Conservation (phyloP, 1,140 invertebrate genomes). For the Drosophila quadrilineata region DNA sequence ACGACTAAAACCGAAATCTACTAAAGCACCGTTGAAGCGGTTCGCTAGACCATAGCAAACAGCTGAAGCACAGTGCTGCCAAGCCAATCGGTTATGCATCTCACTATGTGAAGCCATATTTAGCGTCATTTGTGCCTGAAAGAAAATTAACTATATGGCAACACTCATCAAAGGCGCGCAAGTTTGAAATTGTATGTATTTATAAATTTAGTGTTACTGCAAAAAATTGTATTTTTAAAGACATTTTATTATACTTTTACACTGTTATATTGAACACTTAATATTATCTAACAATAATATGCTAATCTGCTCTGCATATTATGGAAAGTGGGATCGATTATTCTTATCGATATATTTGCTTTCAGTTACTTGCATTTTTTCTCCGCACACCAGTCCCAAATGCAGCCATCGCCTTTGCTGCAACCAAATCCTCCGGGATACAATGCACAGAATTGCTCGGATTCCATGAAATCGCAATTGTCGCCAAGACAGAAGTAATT, state of each 20-base stretch:
- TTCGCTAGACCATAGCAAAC: too few relatives aligned
- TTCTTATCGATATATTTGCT: too few relatives aligned
- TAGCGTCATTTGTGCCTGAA: neutral
- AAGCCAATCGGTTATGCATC: too few relatives aligned
- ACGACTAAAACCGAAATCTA: constrained; percentile 41
- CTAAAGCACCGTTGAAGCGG: constrained; percentile 39
- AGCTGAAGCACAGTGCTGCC: constrained; percentile 31
- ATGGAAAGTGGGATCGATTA: too few relatives aligned
- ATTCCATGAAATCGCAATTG: constrained; percentile 41
- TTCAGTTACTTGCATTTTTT: constrained; percentile 28
- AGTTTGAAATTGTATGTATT: neutral
- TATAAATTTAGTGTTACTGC: neutral
- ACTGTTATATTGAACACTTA: too few relatives aligned
- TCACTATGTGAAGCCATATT: neutral
- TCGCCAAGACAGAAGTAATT: constrained; percentile 54
- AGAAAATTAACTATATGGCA: constrained; percentile 1
- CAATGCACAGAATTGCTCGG: constrained; percentile 48
- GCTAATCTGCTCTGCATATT: too few relatives aligned
- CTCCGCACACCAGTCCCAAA: constrained; percentile 61
- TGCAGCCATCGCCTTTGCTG: constrained; percentile 47
- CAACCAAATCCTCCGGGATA: constrained; percentile 62
- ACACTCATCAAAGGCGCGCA: neutral
- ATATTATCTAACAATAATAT: too few relatives aligned
- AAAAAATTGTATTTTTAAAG: too few relatives aligned
- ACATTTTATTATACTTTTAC: too few relatives aligned